Evolutionary conservation across 2,888 invertebrate species (phyloP).

Genomic region (Malthinus flaveolus): DNA sequence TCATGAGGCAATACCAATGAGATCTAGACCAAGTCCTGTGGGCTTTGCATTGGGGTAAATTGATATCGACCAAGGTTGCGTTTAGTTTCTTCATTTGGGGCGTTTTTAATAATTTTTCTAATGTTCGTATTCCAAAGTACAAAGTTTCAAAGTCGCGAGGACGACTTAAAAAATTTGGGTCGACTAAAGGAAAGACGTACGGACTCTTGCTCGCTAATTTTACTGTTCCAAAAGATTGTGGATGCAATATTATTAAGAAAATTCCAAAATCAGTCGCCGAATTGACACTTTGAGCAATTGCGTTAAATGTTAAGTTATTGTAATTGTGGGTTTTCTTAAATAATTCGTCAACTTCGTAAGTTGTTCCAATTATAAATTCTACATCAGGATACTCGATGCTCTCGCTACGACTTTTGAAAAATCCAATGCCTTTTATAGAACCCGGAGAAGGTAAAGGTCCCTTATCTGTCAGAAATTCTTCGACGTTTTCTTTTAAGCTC

Average conservation of each 20-base stretch:
- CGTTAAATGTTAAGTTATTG: too few species aligned
- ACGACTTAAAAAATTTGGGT: conserved; percentile 38
- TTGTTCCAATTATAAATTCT: conserved; percentile 27
- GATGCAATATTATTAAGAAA: conserved; percentile 25
- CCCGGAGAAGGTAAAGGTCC: conserved; percentile 36
- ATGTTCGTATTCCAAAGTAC: conserved; percentile 60
- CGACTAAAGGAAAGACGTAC: conserved; percentile 40
- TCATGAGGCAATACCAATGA: conserved; percentile 35
- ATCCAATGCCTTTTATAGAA: conserved; percentile 34
- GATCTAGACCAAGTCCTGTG: too few species aligned
- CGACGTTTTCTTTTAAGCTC: conserved; percentile 19
- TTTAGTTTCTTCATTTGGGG: conserved; percentile 8
- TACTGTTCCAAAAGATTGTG: conserved; percentile 39
- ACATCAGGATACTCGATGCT: conserved; percentile 37
- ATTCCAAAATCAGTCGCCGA: too few species aligned
- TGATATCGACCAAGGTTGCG: too few species aligned
- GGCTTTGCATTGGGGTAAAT: too few species aligned
- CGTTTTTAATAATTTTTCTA: conserved; percentile 46
- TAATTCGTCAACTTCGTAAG: too few species aligned
- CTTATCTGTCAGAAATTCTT: conserved; percentile 30
- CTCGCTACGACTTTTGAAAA: conserved; percentile 29
- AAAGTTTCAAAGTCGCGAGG: conserved; percentile 63
- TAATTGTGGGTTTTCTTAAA: too few species aligned
- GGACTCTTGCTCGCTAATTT: conserved; percentile 38
- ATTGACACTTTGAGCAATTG: too few species aligned